A percentile compares a stretch with the other conserved stretches of the same genome.
These are phyloP conservation scores for Pachypanchax playfairii DNA, from an alignment of 2,113 vertebrate genomes.

Conservation along the genomic window DNA sequence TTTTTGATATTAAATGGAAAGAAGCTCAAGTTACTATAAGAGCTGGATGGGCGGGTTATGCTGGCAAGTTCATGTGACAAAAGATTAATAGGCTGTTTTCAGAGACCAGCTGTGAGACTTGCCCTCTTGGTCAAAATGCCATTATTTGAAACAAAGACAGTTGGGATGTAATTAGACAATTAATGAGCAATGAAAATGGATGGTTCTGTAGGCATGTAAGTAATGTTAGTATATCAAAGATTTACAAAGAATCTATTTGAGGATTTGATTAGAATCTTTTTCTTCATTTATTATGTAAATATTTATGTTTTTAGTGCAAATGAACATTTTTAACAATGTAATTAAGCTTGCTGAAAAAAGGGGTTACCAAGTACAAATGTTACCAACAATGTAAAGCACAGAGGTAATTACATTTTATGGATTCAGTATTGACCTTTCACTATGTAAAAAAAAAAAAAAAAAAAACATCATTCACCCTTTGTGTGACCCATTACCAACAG, in stretches of 20 bases:
- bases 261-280: not conserved
- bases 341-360: too few relatives aligned
- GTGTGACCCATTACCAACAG: not conserved
- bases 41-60: slow-evolving; percentile 31
- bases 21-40: slow-evolving; percentile 24
- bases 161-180: slow-evolving; percentile 76
- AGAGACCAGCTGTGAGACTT: slow-evolving; percentile 72
- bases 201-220: slow-evolving; percentile 51
- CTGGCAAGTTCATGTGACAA: slow-evolving; percentile 40
- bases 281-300: not conserved
- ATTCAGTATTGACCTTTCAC: too few relatives aligned
- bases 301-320: slow-evolving; percentile 10
- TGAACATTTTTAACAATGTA: too few relatives aligned
- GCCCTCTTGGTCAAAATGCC: slow-evolving; percentile 72
- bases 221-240: slow-evolving; percentile 22
- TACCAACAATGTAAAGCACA: too few relatives aligned
- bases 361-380: too few relatives aligned
- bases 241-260: slow-evolving; percentile 35
- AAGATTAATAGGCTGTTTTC: slow-evolving; percentile 75
- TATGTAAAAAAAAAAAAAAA: too few relatives aligned
- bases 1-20: slow-evolving; percentile 6
- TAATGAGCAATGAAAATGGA: slow-evolving; percentile 76
- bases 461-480: not conserved
- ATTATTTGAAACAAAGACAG: slow-evolving; percentile 72
- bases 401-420: too few relatives aligned